phyloP scores from a whole-genome alignment of 2,888 invertebrate species.

The Macrophya alboannulata region DNA sequence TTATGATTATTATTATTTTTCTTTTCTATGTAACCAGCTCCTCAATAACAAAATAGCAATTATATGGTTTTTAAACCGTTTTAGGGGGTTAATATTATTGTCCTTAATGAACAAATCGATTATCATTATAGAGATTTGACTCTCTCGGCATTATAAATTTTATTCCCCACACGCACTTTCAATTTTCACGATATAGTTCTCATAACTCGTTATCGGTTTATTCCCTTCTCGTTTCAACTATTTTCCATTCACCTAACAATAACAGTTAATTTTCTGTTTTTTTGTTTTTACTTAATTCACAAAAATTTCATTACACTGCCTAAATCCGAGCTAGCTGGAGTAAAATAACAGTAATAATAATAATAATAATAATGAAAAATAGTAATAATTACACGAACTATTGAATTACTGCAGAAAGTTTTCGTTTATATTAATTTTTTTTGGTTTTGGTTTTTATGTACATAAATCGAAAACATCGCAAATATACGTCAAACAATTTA shows the following conservation, averaged over 20 bases:
- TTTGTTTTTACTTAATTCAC: not conserved
- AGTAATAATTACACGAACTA: not conserved
- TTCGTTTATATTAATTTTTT: not conserved
- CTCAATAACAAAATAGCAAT: not conserved
- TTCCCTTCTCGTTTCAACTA: no score
- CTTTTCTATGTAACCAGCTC: not conserved
- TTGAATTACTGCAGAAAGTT: not conserved
- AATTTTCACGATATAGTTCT: not conserved
- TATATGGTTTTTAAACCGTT: not conserved
- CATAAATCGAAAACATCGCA: not conserved
- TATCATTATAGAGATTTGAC: not conserved
- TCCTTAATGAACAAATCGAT: not conserved
- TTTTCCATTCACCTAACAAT: not conserved
- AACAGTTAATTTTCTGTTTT: not conserved
- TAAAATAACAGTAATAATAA: not conserved
- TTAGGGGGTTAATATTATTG: not conserved
- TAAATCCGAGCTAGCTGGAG: slow-evolving; percentile 4
- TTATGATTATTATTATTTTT: not conserved
- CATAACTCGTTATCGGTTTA: no score
- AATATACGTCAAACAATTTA: not conserved
- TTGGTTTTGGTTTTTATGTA: no score
- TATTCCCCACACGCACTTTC: not conserved
- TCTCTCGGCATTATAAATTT: not conserved
- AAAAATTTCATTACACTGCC: slow-evolving; percentile 19
- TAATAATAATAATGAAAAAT: not conserved